A percentile compares a stretch with the other conserved stretches of the same genome.
These are phyloP conservation scores for Psilopogon haemacephalus DNA, from an alignment of 2,113 vertebrate species.

Conservation along the genomic window DNA sequence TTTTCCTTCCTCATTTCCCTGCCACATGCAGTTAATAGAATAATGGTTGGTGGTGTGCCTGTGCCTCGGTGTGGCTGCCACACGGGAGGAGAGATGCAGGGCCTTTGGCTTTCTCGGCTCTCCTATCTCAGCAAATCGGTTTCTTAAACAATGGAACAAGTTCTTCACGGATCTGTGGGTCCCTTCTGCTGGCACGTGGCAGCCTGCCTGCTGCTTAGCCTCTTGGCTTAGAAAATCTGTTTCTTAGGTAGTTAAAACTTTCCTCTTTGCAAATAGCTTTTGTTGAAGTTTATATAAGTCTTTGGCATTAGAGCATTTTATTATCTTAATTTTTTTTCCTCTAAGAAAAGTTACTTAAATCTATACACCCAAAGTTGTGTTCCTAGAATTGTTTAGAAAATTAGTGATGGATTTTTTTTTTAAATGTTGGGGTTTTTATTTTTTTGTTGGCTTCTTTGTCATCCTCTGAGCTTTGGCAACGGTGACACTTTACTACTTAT, in stretches of 20 bases:
- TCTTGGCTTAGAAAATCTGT: neutral
- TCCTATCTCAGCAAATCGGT: neutral
- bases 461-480: slow-evolving; percentile 39
- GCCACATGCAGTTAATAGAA: slow-evolving; percentile 7
- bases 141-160: neutral
- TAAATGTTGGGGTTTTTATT: neutral
- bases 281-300: neutral
- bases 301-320: neutral
- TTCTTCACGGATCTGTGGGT: neutral
- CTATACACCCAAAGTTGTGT: slow-evolving; percentile 8
- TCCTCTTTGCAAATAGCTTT: neutral
- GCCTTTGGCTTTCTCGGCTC: neutral
- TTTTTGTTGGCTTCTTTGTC: slow-evolving; percentile 45
- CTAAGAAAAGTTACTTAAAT: neutral
- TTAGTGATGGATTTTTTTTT: neutral
- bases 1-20: slow-evolving; percentile 14
- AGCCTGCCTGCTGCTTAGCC: neutral
- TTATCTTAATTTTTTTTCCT: neutral
- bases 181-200: neutral
- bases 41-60: neutral
- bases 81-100: neutral
- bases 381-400: slow-evolving; percentile 34
- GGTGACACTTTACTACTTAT: neutral
- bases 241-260: neutral
- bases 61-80: neutral